These are phyloP conservation scores for Melanerpes formicivorus DNA, from an alignment of 2,113 vertebrate species.

Conservation along the genomic window DNA sequence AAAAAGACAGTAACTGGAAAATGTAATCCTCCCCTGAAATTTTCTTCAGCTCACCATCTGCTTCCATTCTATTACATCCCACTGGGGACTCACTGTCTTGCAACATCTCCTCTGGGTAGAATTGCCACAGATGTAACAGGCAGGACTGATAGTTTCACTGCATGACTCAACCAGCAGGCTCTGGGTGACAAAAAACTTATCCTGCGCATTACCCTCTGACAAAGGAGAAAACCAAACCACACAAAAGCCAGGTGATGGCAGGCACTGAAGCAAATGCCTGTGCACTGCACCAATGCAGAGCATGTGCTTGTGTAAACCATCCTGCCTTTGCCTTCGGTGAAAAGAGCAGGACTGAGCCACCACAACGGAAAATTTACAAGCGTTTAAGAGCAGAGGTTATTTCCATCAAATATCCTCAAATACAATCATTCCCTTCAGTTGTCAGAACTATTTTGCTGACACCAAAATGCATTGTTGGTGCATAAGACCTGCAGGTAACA, in stretches of 20 bases:
- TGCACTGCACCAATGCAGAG: rapidly evolving
- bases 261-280: not conserved
- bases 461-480: not conserved
- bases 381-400: not conserved
- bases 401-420: not conserved
- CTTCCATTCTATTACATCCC: conserved; percentile 54
- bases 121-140: not conserved
- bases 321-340: not conserved
- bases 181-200: not conserved
- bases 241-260: rapidly evolving
- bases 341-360: not conserved
- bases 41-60: conserved; percentile 60
- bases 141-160: not conserved
- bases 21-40: conserved; percentile 65
- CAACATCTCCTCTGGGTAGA: conserved; percentile 43
- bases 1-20: conserved; percentile 67
- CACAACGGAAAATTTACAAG: not conserved
- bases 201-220: not conserved
- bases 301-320: not conserved
- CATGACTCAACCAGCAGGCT: not conserved
- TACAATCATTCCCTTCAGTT: not conserved
- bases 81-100: conserved; percentile 49
- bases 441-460: not conserved
- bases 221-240: not conserved
- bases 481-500: not conserved